phyloP scores from a whole-genome alignment of 1,140 invertebrate genomes.

The Sarcophaga bullata region DNA sequence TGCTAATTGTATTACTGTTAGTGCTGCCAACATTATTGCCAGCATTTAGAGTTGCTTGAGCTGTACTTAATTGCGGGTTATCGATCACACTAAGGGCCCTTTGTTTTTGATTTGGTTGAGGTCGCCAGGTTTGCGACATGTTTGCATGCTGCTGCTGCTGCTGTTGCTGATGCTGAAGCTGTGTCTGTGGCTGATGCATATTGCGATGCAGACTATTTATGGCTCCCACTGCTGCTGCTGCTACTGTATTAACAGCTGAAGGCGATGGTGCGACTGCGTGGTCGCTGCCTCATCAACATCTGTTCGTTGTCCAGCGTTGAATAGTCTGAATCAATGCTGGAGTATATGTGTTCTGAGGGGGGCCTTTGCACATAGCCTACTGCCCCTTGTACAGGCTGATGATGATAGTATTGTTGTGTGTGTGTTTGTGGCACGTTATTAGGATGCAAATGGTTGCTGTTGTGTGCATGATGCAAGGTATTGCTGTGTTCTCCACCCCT shows the following conservation, averaged over 20 bases:
- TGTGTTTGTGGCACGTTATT: slow-evolving; percentile 76
- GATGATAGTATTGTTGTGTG: slow-evolving; percentile 64
- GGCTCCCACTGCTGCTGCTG: slow-evolving; percentile 28
- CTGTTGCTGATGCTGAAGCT: slow-evolving; percentile 51
- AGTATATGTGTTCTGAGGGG: slow-evolving; percentile 85
- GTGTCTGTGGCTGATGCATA: slow-evolving; percentile 49
- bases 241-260: slow-evolving; percentile 25
- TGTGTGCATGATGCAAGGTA: slow-evolving; percentile 69
- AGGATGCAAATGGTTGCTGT: slow-evolving; percentile 65
- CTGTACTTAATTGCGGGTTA: slow-evolving; percentile 15
- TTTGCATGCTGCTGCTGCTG: slow-evolving; percentile 40
- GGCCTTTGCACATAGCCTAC: slow-evolving; percentile 68
- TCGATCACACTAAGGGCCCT: slow-evolving; percentile 7
- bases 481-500: slow-evolving; percentile 66
- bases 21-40: slow-evolving; percentile 48
- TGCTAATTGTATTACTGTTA: slow-evolving; percentile 47
- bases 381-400: slow-evolving; percentile 50
- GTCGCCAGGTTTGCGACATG: slow-evolving; percentile 52
- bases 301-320: slow-evolving; percentile 64
- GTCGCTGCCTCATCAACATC: slow-evolving; percentile 61
- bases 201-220: slow-evolving; percentile 43
- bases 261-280: slow-evolving; percentile 41
- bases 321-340: slow-evolving; percentile 86
- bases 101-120: slow-evolving; percentile 47
- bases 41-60: slow-evolving; percentile 28